Conservation (phyloP, 2,113 vertebrate genomes). For the Catagonus wagneri region DNA sequence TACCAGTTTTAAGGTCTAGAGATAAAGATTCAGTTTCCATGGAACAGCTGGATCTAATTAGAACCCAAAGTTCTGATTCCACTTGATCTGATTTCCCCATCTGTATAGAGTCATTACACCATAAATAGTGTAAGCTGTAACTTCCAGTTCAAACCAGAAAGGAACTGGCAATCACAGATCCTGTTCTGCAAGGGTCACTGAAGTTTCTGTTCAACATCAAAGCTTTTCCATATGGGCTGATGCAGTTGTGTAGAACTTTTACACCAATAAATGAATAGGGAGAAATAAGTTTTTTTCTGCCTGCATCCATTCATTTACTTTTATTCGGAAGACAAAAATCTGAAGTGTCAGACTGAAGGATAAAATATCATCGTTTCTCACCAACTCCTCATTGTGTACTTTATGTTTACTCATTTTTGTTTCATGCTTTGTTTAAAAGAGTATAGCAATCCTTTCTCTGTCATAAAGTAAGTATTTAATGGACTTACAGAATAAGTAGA, state of each 20-base stretch:
- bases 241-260: slow-evolving; percentile 13
- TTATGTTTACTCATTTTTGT: neutral
- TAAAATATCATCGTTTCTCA: neutral
- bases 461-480: neutral
- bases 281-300: neutral
- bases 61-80: slow-evolving; percentile 73
- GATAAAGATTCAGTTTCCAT: slow-evolving; percentile 28
- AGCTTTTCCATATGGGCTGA: slow-evolving; percentile 10
- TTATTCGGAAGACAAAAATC: neutral
- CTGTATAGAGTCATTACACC: slow-evolving; percentile 74
- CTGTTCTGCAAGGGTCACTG: slow-evolving; percentile 60
- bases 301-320: neutral
- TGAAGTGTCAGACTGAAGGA: neutral
- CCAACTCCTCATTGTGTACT: neutral
- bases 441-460: neutral
- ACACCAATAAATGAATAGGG: neutral
- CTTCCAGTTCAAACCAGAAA: slow-evolving; percentile 66
- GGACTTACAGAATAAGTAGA: neutral
- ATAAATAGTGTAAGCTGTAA: slow-evolving; percentile 72
- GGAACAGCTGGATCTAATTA: slow-evolving; percentile 83
- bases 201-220: slow-evolving; percentile 12
- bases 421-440: neutral
- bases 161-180: slow-evolving; percentile 34
- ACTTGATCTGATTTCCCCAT: slow-evolving; percentile 78
- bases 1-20: slow-evolving; percentile 50